These are phyloP conservation scores for Babyrousa celebensis DNA, from an alignment of 2,797 vertebrate genomes.

Conservation along the genomic window DNA sequence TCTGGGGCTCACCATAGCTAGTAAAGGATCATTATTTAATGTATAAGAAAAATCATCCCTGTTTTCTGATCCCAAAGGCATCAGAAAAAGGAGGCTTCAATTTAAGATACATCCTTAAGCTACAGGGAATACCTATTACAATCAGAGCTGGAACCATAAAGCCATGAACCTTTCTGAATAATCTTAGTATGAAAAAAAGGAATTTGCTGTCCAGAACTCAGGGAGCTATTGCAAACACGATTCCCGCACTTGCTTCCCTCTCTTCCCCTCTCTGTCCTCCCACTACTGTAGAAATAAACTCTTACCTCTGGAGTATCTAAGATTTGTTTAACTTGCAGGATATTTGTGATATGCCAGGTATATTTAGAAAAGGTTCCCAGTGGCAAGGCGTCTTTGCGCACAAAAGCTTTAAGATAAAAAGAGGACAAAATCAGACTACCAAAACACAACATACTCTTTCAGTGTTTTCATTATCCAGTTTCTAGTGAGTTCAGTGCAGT, in stretches of 20 bases:
- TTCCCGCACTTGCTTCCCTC: not conserved
- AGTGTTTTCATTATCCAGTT: not conserved
- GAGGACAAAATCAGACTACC: constrained; percentile 62
- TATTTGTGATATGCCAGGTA: constrained; percentile 97
- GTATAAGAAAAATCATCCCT: constrained; percentile 41
- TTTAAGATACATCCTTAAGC: constrained; percentile 40
- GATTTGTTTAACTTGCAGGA: constrained; percentile 96
- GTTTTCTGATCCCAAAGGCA: constrained; percentile 54
- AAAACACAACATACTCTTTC: not conserved
- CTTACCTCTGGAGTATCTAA: constrained; percentile 96
- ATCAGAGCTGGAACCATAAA: constrained; percentile 52
- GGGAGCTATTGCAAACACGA: not conserved
- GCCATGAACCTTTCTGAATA: constrained; percentile 33
- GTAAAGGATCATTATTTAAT: constrained; percentile 51
- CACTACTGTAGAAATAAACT: constrained; percentile 64
- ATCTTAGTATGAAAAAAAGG: constrained; percentile 37
- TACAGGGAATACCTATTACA: constrained; percentile 57
- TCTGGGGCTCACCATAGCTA: constrained; percentile 42
- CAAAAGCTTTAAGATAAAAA: constrained; percentile 91
- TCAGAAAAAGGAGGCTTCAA: constrained; percentile 42
- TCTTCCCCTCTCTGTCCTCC: not conserved
- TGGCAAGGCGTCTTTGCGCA: constrained; percentile 94
- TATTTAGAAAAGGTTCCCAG: constrained; percentile 96
- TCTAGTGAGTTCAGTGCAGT: constrained; percentile 16
- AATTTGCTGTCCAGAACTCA: not conserved